phyloP scores from a whole-genome alignment of 2,888 invertebrate species.

The Gymnosoma rotundatum region DNA sequence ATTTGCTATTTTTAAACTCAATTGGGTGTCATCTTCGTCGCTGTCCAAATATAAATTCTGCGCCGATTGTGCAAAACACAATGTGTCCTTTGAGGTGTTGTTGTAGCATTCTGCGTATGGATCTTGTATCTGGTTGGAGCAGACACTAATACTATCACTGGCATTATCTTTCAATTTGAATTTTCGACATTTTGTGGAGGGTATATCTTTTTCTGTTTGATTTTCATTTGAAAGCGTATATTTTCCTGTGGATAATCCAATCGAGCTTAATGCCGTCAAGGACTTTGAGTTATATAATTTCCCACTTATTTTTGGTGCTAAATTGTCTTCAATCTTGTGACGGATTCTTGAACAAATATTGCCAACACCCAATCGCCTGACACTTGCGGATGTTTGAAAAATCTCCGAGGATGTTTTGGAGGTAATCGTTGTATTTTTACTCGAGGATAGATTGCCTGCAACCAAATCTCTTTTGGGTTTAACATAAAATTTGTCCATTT shows the following conservation, averaged over 20 bases:
- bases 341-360: slow-evolving; percentile 80
- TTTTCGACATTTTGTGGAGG: not conserved
- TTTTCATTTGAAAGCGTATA: slow-evolving; percentile 60
- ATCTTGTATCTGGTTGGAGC: not conserved
- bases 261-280: slow-evolving; percentile 75
- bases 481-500: slow-evolving; percentile 69
- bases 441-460: slow-evolving; percentile 22
- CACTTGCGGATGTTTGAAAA: slow-evolving; percentile 42
- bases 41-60: slow-evolving; percentile 74
- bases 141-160: not conserved
- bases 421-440: not conserved
- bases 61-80: slow-evolving; percentile 34
- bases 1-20: slow-evolving; percentile 78
- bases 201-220: not conserved
- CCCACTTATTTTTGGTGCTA: slow-evolving; percentile 78
- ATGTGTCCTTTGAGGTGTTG: slow-evolving; percentile 14
- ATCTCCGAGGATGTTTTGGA: slow-evolving; percentile 47
- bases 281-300: slow-evolving; percentile 79
- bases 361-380: slow-evolving; percentile 73
- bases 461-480: slow-evolving; percentile 49
- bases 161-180: not conserved
- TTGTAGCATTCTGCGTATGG: slow-evolving; percentile 38
- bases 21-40: slow-evolving; percentile 78
- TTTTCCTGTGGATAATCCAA: slow-evolving; percentile 71
- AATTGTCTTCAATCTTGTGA: slow-evolving; percentile 81